Conservation (phyloP, 2,113 vertebrate genomes). For the Austrofundulus limnaeus region DNA sequence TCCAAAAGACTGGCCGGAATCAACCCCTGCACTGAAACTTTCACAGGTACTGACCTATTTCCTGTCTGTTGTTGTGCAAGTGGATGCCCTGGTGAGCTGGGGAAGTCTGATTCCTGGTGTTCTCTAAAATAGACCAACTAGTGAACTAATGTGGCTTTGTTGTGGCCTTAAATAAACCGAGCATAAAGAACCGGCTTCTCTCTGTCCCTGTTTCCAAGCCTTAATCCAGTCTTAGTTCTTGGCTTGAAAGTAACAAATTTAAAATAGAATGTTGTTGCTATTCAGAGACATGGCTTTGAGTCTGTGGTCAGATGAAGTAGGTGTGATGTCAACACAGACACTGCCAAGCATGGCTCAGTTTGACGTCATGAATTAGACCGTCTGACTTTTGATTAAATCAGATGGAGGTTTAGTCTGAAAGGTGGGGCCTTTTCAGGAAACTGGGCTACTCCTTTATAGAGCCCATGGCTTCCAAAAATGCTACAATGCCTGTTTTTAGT, state of each 20-base stretch:
- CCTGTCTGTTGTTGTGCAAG: background rate
- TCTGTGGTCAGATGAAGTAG: conserved; percentile 10
- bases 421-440: conserved; percentile 47
- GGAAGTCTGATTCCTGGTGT: background rate
- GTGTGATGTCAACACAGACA: conserved; percentile 16
- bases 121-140: background rate
- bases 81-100: background rate
- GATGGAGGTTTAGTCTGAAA: conserved; percentile 46
- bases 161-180: background rate
- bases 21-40: conserved; percentile 97
- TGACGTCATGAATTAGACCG: conserved; percentile 24
- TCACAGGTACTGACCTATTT: conserved; percentile 84
- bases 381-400: conserved; percentile 44
- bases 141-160: background rate
- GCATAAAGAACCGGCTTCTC: background rate
- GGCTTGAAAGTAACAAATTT: conserved; percentile 16
- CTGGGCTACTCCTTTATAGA: conserved; percentile 57
- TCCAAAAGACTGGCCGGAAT: conserved; percentile 97
- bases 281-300: conserved; percentile 27
- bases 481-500: conserved; percentile 55
- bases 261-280: conserved; percentile 29
- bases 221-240: conserved; percentile 9
- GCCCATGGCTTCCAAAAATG: conserved; percentile 47
- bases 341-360: conserved; percentile 26
- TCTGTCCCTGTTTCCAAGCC: background rate